Conservation (phyloP, 1,140 invertebrate species). For the Anadara kagoshimensis region DNA sequence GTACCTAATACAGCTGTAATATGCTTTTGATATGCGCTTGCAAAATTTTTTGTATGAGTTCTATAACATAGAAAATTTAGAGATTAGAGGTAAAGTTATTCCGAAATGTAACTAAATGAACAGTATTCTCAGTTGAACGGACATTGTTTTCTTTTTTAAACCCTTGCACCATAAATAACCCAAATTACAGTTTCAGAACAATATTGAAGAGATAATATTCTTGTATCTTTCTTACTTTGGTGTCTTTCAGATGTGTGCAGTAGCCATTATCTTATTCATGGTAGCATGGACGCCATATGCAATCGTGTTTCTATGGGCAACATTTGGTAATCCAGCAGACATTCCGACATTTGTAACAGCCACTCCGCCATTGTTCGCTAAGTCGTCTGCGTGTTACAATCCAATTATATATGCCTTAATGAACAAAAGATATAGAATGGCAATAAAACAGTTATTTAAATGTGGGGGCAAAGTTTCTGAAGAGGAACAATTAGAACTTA, state of each 20-base stretch:
- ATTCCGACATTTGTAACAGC: conserved; percentile 25
- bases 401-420: conserved; percentile 43
- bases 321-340: conserved; percentile 11
- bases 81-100: too few relatives aligned
- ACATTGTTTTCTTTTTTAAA: too few relatives aligned
- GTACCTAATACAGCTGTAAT: too few relatives aligned
- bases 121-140: too few relatives aligned
- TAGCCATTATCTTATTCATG: conserved; percentile 37
- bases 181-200: too few relatives aligned
- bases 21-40: too few relatives aligned
- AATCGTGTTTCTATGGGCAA: conserved; percentile 25
- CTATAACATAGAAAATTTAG: too few relatives aligned
- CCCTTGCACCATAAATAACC: too few relatives aligned
- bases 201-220: background rate
- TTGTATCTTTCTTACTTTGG: conserved; percentile 8
- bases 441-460: conserved; percentile 11
- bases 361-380: conserved; percentile 44
- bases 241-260: conserved; percentile 36
- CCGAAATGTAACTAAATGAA: too few relatives aligned
- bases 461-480: conserved; percentile 2
- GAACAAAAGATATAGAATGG: conserved; percentile 40
- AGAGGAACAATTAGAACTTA: too few relatives aligned
- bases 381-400: conserved; percentile 44
- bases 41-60: too few relatives aligned
- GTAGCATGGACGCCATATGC: conserved; percentile 50